Conservation (phyloP, 2,888 invertebrate species). For the Megaustenia siamemsis region DNA sequence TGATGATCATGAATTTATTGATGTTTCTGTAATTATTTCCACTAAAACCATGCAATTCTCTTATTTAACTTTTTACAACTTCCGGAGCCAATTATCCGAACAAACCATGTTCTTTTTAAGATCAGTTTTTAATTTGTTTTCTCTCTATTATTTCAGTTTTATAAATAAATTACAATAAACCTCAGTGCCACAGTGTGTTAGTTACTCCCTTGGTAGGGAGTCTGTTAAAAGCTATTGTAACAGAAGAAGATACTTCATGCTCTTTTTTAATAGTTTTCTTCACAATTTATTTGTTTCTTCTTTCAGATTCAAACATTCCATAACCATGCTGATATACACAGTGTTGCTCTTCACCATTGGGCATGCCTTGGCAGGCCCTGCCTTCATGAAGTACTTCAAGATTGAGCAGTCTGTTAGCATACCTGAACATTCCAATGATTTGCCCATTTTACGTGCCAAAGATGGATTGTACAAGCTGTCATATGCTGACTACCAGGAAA, state of each 20-base stretch:
- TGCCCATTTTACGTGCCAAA: neutral
- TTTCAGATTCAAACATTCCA: neutral
- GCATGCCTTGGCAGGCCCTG: slow-evolving; percentile 34
- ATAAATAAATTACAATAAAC: too few relatives aligned
- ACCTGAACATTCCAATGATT: neutral
- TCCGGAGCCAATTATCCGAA: too few relatives aligned
- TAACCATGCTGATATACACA: neutral
- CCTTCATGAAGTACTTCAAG: slow-evolving; percentile 49
- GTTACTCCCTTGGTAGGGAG: too few relatives aligned
- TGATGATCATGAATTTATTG: too few relatives aligned
- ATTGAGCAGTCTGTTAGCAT: slow-evolving; percentile 19
- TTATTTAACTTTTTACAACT: too few relatives aligned
- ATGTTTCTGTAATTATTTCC: too few relatives aligned
- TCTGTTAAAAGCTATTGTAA: too few relatives aligned
- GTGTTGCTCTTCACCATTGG: slow-evolving; percentile 15
- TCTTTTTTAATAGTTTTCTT: neutral
- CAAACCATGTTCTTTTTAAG: too few relatives aligned
- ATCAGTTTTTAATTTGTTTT: too few relatives aligned
- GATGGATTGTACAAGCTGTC: slow-evolving; percentile 30
- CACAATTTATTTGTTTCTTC: neutral
- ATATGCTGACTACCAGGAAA: slow-evolving; percentile 40
- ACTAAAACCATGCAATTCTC: too few relatives aligned
- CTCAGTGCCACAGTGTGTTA: too few relatives aligned
- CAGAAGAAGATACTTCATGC: neutral
- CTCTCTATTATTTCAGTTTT: too few relatives aligned